These are phyloP conservation scores for Elephantulus edwardii DNA, from an alignment of 2,113 vertebrate species.

Conservation along the genomic window DNA sequence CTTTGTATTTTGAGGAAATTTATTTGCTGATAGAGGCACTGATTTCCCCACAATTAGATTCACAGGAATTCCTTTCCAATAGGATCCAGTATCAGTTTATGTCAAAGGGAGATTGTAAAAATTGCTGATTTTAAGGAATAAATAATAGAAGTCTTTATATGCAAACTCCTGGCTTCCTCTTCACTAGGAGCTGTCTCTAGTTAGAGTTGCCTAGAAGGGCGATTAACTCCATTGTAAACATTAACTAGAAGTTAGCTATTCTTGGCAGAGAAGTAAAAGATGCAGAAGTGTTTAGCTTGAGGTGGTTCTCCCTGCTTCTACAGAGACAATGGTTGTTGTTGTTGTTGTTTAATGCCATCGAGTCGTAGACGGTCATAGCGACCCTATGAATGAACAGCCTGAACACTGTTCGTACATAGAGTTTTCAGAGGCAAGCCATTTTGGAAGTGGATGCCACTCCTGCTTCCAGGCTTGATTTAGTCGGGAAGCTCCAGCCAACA, in stretches of 20 bases:
- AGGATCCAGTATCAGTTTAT: slow-evolving; percentile 5
- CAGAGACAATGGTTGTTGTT: too few relatives aligned
- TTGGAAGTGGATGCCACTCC: too few relatives aligned
- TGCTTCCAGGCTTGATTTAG: too few relatives aligned
- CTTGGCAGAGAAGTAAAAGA: slow-evolving; percentile 48
- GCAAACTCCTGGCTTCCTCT: slow-evolving; percentile 49
- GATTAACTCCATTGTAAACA: slow-evolving; percentile 50
- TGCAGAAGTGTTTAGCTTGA: slow-evolving; percentile 9
- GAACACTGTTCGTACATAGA: too few relatives aligned
- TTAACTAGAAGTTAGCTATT: slow-evolving; percentile 45
- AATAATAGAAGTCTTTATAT: slow-evolving; percentile 64
- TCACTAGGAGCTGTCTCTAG: slow-evolving; percentile 46
- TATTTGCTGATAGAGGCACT: neutral
- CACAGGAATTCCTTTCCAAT: slow-evolving; percentile 1
- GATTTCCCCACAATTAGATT: slow-evolving; percentile 36
- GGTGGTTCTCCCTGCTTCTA: neutral
- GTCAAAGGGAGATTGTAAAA: slow-evolving; percentile 41
- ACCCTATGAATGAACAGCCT: too few relatives aligned
- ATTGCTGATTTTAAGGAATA: slow-evolving; percentile 24
- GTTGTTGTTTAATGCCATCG: too few relatives aligned
- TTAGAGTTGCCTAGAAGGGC: neutral
- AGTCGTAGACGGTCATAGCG: too few relatives aligned
- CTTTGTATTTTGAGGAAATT: slow-evolving; percentile 21
- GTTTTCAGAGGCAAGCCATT: too few relatives aligned
- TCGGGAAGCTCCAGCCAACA: too few relatives aligned